phyloP scores from a whole-genome alignment of 2,797 vertebrate species.

The Chelmon rostratus region DNA sequence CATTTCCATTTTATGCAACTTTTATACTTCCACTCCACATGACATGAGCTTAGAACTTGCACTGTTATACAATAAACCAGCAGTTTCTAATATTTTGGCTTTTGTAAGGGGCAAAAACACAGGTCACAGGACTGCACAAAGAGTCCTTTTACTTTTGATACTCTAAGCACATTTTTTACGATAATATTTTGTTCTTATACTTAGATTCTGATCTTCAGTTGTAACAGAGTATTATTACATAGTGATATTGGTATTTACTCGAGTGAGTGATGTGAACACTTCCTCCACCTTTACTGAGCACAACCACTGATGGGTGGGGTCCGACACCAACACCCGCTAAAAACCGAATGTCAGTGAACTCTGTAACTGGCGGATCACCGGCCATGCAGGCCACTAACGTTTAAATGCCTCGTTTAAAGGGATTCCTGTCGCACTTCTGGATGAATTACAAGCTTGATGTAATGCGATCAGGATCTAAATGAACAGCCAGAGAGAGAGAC shows the following conservation, averaged over 20 bases:
- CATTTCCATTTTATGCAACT: not conserved
- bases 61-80: not conserved
- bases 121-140: not conserved
- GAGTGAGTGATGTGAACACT: not conserved
- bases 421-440: not conserved
- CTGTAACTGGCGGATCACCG: conserved; percentile 5
- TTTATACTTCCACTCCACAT: not conserved
- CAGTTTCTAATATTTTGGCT: too few species aligned
- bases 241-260: not conserved
- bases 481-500: not conserved
- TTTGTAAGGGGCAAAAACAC: too few species aligned
- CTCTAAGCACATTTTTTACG: not conserved
- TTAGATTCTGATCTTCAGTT: too few species aligned
- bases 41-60: too few species aligned
- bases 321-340: not conserved
- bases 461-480: conserved; percentile 15
- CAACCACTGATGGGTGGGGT: not conserved
- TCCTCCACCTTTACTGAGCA: not conserved
- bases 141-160: not conserved
- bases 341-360: conserved; percentile 36
- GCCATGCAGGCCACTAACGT: not conserved
- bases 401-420: not conserved
- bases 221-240: not conserved
- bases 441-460: conserved; percentile 20
- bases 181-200: not conserved